Evolutionary conservation across 1,140 invertebrate genomes (phyloP), one percentile per base, ranked within the genome.

Genomic region (Proctacanthus coquilletti): DNA sequence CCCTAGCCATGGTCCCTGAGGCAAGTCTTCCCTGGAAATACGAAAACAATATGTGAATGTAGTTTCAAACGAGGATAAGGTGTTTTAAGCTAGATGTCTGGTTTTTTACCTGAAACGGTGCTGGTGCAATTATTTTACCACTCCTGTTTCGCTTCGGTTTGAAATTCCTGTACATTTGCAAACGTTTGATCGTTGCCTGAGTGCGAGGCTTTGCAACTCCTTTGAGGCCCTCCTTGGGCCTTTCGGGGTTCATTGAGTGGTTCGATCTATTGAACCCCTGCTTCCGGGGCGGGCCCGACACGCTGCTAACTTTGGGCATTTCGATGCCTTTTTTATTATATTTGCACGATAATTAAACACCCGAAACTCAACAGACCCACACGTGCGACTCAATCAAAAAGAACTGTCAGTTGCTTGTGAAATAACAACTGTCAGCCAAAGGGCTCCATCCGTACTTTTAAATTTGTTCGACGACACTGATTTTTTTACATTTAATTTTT

Each of bases 91-190:
- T 11, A 33, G 4, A 18, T 5, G n/a, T 39, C 10, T 39, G 35
- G 23, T 27, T 8, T 27, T 38, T 48, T 48, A 58, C 55, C 53
- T 58, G 55, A 56, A 94, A 99, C 2, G 94, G 92, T 4, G 95
- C 95, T 20, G 92, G 79, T 39, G 74, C 80, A 8, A 96, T 66
- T 33, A 99, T 96, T 70, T 95, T 88, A 20, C 96, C 96, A 32
- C 67, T 70, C 49, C 71, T 77, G 65, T 98, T 79, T 40, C 94
- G 74, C 57, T 91, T 93, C 5, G 95, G 75, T 68, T 96, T 98
- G 56, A 84, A 89, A 63, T 93, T 93, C 44, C 88, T 80, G 64
- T 99, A 99, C 91, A 97, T 97, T 58, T 93, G 85, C 27, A 99
- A 62, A 29, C 95, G 70, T 56, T 92, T 94, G 36, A 98, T 98